Percentiles rank a stretch among this genome's conserved stretches.
phyloP scores from a whole-genome alignment of 2,888 invertebrate species.

The Smittia sp. region DNA sequence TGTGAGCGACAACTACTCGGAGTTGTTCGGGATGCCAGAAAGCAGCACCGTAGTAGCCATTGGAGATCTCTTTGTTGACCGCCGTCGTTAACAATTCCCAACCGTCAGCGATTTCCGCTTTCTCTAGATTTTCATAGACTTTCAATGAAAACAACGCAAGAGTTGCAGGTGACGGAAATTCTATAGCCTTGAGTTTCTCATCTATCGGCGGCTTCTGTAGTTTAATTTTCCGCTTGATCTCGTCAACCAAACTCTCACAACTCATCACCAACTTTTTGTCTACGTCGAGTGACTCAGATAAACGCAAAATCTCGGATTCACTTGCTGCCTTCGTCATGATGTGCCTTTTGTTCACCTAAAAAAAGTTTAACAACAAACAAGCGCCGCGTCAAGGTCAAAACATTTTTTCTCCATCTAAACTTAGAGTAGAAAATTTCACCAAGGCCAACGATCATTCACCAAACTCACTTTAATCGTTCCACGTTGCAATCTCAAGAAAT shows the following conservation, averaged over 20 bases:
- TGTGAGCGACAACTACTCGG: background rate
- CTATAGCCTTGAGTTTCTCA: background rate
- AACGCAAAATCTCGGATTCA: too few species aligned
- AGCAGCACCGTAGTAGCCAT: background rate
- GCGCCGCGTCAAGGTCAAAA: too few species aligned
- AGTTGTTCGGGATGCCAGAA: background rate
- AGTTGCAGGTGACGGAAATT: background rate
- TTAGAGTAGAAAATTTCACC: too few species aligned
- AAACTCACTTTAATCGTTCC: too few species aligned
- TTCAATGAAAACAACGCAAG: background rate
- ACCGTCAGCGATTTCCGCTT: background rate
- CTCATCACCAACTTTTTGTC: background rate
- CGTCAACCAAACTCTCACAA: background rate
- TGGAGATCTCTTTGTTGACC: background rate
- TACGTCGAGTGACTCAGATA: background rate
- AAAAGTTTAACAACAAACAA: too few species aligned
- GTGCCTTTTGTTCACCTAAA: too few species aligned
- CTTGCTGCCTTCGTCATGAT: too few species aligned
- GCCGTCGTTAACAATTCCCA: background rate
- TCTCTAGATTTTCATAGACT: background rate
- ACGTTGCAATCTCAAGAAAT: too few species aligned
- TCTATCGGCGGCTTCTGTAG: background rate
- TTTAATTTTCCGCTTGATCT: background rate
- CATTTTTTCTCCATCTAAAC: too few species aligned
- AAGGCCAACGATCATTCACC: too few species aligned